Evolutionary conservation across 2,113 vertebrate species (phyloP), one percentile per base, ranked within the genome.

Genomic region (Leucopsar rothschildi): DNA sequence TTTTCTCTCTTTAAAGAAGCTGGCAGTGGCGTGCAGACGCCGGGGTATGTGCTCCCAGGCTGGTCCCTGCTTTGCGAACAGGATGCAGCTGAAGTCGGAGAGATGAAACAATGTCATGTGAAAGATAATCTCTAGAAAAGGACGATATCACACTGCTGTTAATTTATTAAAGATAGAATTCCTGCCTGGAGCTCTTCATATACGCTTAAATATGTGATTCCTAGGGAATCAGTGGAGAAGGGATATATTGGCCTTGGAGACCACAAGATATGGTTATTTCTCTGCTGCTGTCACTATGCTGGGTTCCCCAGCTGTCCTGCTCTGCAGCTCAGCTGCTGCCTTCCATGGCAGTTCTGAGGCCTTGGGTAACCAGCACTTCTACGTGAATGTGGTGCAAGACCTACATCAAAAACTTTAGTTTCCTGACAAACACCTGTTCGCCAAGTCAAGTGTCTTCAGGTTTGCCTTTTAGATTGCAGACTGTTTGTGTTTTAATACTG

Each of bases 351-450:
- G 23, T 65, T 71, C 64, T 6, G 42, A 71, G 91, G 80, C 82
- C 82, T 64, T 29, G 4, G 44, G 40, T 52, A 27, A 21, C 33
- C 24, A 4, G 33, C 0, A 2, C 49, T 57, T 19, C 10, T 45
- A 0, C 0, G 0, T 18, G 27, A 52, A 29, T 1, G 23, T 19
- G 27, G 3, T 3, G 4, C 20, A 1, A 60, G 40, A 55, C 45
- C 40, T 57, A 12, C 57, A 27, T 57, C 55, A n/a, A 55, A 92
- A 92, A 59, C 77, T 88, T 76, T 2, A 22, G 33, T 59, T 91
- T 70, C 35, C 63, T 44, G 66, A 53, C n/a, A 29, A 69, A 57
- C 92, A 65, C 75, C 70, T 88, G 75, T 95, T 96, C 60, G 44
- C 33, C 53, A 28, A 18, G 27, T 66, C 42, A 53, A 10, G 8